phyloP scores from a whole-genome alignment of 2,797 vertebrate species.

The Pelobates cultripes region DNA sequence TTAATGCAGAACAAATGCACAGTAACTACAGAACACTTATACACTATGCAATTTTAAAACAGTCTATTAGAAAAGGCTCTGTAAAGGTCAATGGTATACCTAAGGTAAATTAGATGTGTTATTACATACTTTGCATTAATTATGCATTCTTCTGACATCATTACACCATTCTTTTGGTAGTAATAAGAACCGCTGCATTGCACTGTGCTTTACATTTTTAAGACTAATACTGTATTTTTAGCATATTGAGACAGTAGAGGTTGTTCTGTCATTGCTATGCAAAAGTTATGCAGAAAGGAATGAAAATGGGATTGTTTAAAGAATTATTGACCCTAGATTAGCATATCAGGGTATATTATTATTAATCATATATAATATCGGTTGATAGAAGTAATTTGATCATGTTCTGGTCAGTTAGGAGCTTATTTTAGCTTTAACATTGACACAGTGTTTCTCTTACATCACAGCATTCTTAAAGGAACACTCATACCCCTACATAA shows the following conservation, averaged over 20 bases:
- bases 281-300: conserved; percentile 11
- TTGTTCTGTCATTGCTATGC: conserved; percentile 24
- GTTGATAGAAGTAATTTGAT: too few species aligned
- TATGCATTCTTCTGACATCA: conserved; percentile 41
- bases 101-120: conserved; percentile 34
- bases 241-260: conserved; percentile 16
- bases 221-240: conserved; percentile 28
- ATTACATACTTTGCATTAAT: conserved; percentile 49
- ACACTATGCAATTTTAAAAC: conserved; percentile 25
- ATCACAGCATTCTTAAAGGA: too few species aligned
- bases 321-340: too few species aligned
- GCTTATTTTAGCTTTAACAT: too few species aligned
- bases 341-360: too few species aligned
- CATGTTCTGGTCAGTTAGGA: too few species aligned
- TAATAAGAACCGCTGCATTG: conserved; percentile 19
- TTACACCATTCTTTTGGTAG: conserved; percentile 25
- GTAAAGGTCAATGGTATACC: conserved; percentile 44
- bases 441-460: too few species aligned
- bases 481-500: too few species aligned
- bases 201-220: conserved; percentile 32
- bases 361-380: too few species aligned
- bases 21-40: conserved; percentile 6
- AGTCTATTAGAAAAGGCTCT: conserved; percentile 28
- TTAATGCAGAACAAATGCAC: background rate
- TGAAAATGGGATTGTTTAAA: background rate